phyloP scores from a whole-genome alignment of 2,888 invertebrate genomes.

The Tiphia femorata region DNA sequence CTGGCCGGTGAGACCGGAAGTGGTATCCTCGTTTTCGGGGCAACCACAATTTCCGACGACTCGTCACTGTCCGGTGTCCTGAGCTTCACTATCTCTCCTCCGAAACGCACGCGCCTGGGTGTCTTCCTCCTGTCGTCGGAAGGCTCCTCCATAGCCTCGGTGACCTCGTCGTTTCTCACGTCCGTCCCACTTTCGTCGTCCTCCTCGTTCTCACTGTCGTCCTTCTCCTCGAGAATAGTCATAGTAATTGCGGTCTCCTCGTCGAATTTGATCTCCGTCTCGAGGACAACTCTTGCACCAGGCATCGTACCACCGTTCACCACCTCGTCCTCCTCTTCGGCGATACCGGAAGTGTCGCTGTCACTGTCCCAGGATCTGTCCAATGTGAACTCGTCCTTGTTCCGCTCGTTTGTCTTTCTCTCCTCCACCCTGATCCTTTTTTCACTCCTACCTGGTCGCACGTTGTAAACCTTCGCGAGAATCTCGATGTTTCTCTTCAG shows the following conservation, averaged over 20 bases:
- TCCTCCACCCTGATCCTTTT: background rate
- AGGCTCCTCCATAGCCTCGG: constrained; percentile 13
- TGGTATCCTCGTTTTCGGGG: constrained; percentile 67
- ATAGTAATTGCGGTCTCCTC: constrained; percentile 86
- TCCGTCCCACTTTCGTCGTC: constrained; percentile 41
- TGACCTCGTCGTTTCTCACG: constrained; percentile 56
- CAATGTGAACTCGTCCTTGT: background rate
- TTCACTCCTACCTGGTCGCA: constrained; percentile 26
- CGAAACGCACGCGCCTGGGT: constrained; percentile 83
- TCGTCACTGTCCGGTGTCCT: constrained; percentile 87
- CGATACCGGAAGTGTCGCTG: constrained; percentile 56
- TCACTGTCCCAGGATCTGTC: constrained; percentile 45
- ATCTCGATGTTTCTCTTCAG: constrained; percentile 73
- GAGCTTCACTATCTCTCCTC: constrained; percentile 89
- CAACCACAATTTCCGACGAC: constrained; percentile 34
- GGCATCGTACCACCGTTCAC: constrained; percentile 38
- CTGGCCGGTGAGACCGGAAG: constrained; percentile 69
- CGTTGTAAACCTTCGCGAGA: constrained; percentile 74
- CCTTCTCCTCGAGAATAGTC: constrained; percentile 83
- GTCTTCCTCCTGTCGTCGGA: constrained; percentile 70
- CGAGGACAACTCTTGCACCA: constrained; percentile 75
- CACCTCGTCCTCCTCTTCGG: constrained; percentile 47
- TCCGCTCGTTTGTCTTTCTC: background rate
- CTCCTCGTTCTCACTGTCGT: constrained; percentile 54
- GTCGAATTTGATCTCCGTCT: constrained; percentile 86